These are phyloP conservation scores for Mya arenaria DNA, from an alignment of 1,140 invertebrate genomes.

Conservation along the genomic window DNA sequence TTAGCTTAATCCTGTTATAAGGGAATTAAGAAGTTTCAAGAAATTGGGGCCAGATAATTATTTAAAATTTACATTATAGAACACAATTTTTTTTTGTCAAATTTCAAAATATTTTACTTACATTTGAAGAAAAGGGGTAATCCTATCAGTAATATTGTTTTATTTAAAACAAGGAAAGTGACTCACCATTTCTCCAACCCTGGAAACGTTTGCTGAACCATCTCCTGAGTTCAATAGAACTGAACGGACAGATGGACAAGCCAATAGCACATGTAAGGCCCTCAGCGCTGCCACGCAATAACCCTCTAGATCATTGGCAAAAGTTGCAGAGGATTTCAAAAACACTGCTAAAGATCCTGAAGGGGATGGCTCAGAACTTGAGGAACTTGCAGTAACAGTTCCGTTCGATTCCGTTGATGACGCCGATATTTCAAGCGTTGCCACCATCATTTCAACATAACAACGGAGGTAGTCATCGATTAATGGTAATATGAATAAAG, in stretches of 20 bases:
- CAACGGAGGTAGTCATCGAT: slow-evolving; percentile 44
- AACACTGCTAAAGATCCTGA: slow-evolving; percentile 29
- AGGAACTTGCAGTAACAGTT: slow-evolving; percentile 27
- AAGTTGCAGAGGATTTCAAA: slow-evolving; percentile 31
- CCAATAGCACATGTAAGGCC: slow-evolving; percentile 24
- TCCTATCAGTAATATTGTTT: too few relatives aligned
- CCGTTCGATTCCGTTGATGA: neutral
- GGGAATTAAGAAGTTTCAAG: too few relatives aligned
- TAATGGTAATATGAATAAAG: slow-evolving; percentile 41
- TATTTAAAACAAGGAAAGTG: too few relatives aligned
- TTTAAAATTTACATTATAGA: too few relatives aligned
- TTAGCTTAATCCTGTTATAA: too few relatives aligned
- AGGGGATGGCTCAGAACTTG: slow-evolving; percentile 29
- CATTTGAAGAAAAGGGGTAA: too few relatives aligned
- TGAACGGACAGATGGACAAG: neutral
- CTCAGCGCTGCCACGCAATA: slow-evolving; percentile 22
- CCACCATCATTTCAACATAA: slow-evolving; percentile 40
- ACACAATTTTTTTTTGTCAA: too few relatives aligned
- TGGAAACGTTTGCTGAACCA: neutral
- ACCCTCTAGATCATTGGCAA: slow-evolving; percentile 44
- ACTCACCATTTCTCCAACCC: too few relatives aligned
- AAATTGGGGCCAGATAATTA: too few relatives aligned
- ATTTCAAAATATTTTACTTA: too few relatives aligned
- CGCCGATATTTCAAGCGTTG: neutral
- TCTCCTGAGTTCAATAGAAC: neutral